Percentiles rank a stretch among this genome's conserved stretches.
Evolutionary conservation across 2,888 invertebrate species (phyloP).

Genomic region (Agriopis marginaria): DNA sequence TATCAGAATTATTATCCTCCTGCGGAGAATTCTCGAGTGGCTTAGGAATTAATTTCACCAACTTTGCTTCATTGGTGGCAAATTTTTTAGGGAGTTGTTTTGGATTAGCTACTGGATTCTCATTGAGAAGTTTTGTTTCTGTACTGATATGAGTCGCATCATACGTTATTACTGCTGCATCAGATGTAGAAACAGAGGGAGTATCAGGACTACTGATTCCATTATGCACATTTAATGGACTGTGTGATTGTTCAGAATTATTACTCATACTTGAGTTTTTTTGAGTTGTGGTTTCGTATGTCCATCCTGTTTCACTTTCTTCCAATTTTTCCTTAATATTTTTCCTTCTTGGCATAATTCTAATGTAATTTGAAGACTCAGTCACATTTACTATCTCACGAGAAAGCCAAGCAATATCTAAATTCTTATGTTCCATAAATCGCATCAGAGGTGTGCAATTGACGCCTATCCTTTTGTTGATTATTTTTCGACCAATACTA

Average conservation of each 20-base stretch:
- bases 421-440: conserved; percentile 71
- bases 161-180: neutral
- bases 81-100: conserved; percentile 69
- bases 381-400: conserved; percentile 41
- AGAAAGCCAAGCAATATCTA: conserved; percentile 67
- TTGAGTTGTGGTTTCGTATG: conserved; percentile 1
- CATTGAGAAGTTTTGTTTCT: conserved; percentile 52
- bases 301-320: conserved; percentile 54
- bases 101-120: conserved; percentile 74
- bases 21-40: conserved; percentile 28
- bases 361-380: conserved; percentile 57
- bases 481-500: conserved; percentile 74
- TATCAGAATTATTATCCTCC: conserved; percentile 31
- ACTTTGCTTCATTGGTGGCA: conserved; percentile 28
- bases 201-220: neutral
- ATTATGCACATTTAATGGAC: neutral
- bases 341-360: conserved; percentile 64
- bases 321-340: conserved; percentile 30
- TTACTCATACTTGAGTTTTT: conserved; percentile 1
- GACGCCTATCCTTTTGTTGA: conserved; percentile 63
- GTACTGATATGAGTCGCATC: conserved; percentile 6
- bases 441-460: conserved; percentile 69
- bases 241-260: neutral
- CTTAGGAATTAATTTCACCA: conserved; percentile 6
- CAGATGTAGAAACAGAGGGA: neutral